Percentiles rank a stretch among this genome's conserved stretches.
Conservation (phyloP, 1,140 invertebrate species). For the Bradynema listronoti region DNA sequence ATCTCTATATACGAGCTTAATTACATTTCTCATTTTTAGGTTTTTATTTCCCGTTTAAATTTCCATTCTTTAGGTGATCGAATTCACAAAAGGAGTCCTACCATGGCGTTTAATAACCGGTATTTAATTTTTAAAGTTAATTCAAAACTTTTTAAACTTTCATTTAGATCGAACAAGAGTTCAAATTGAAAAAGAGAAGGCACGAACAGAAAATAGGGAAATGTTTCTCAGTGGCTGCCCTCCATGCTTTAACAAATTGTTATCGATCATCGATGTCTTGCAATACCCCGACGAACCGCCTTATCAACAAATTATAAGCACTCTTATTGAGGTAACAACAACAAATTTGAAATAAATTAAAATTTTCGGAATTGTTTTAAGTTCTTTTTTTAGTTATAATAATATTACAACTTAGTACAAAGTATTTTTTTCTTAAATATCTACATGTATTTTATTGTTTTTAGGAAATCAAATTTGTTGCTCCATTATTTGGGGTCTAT, state of each 20-base stretch:
- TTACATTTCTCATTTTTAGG: slow-evolving; percentile 2
- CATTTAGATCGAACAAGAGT: slow-evolving; percentile 10
- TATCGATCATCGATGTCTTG: background rate
- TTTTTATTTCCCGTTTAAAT: slow-evolving; percentile 11
- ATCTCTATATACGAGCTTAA: background rate
- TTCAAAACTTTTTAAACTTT: background rate
- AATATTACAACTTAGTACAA: too few relatives aligned
- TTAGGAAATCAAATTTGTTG: too few relatives aligned
- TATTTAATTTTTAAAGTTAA: background rate
- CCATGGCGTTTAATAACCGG: slow-evolving; percentile 26
- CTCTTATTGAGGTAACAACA: too few relatives aligned
- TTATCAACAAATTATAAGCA: too few relatives aligned
- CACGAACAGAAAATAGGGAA: background rate
- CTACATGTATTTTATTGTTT: too few relatives aligned
- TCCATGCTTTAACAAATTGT: background rate
- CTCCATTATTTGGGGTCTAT: too few relatives aligned
- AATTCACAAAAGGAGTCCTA: slow-evolving; percentile 39
- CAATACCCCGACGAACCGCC: background rate
- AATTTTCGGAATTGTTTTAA: too few relatives aligned
- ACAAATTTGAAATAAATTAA: too few relatives aligned
- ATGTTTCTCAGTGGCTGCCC: slow-evolving; percentile 3
- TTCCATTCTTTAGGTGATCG: slow-evolving; percentile 25
- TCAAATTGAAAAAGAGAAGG: background rate
- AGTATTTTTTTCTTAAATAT: too few relatives aligned
- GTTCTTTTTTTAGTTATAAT: too few relatives aligned